Base-by-base conservation (phyloP, 2,113 vertebrate genomes). In the Smithornis capensis region DNA sequence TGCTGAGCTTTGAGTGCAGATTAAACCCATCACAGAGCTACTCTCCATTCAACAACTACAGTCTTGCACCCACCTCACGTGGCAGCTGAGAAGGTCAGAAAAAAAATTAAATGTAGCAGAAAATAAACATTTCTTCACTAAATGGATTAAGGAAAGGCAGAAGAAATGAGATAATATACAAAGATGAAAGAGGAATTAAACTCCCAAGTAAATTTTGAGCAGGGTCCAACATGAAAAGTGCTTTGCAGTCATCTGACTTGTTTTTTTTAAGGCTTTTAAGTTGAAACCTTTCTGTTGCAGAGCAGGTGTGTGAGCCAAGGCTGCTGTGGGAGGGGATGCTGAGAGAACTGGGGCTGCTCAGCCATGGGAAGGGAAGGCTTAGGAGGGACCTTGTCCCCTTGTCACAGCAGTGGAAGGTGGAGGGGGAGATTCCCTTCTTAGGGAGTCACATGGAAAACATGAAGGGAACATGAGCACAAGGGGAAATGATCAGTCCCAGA, bases 61-160 rank as follows among this genome's bases (percentile, higher is more conserved):
- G 65, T 7, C 88, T 63, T 47, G 71, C 79, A 62, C 69, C 69
- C 70, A 45, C 15, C 68, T 35, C 89, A 76, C 62, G 7, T 5
- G 44, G 88, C 78, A 77, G 23, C 53, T 4, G 7, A 19, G 83
- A 94, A 85, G 94, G 92, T 85, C 92, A 75, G 85, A 22, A 11
- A 9, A 16, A 56, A 42, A 57, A 40, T 37, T 31, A 82, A 93
- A 92, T 27, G 65, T 17, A 67, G 87, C 31, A 40, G 50, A 1
- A 9, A 95, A 80, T 50, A 95, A 81, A 57, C 73, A 70, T 74
- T 69, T 63, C 10, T 24, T 40, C 49, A 27, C 62, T 5, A 5
- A 17, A 21, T 19, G 40, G 62, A 71, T 79, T 82, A 70, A 37
- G 0, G 4, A 44, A 19, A 79, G 25, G 21, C 23, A 6, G 1